phyloP scores from a whole-genome alignment of 2,113 vertebrate species.

The Hydrochoerus hydrochaeris region DNA sequence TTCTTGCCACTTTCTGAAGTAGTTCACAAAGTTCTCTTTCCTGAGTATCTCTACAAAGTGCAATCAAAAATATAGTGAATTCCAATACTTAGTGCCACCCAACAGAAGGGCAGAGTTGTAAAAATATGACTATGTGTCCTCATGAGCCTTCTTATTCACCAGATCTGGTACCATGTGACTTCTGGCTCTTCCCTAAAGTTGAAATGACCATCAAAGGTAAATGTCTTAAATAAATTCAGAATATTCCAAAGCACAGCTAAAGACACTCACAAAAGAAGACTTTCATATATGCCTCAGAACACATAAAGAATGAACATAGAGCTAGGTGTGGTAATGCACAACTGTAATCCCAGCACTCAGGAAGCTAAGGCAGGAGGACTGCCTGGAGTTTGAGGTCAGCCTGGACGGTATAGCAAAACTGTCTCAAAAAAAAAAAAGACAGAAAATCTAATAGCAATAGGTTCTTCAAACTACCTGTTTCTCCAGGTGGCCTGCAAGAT shows the following conservation, averaged over 20 bases:
- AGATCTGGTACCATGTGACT: not conserved
- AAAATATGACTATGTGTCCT: not conserved
- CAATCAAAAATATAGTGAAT: not conserved
- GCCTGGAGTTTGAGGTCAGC: not conserved
- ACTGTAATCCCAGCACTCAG: not conserved
- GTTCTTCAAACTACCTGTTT: constrained; percentile 36
- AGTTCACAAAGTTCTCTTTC: not conserved
- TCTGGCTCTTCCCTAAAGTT: not conserved
- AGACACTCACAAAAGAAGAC: not conserved
- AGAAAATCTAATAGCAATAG: not conserved
- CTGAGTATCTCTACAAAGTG: not conserved
- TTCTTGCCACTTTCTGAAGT: not conserved
- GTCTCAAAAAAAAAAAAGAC: not conserved
- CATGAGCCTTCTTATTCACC: not conserved
- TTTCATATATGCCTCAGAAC: not conserved
- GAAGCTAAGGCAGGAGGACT: not conserved
- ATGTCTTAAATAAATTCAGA: not conserved
- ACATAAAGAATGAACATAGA: not conserved
- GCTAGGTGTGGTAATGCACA: not conserved
- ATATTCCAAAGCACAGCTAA: not conserved
- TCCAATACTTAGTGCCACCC: not conserved
- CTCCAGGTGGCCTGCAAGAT: not conserved
- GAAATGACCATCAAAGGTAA: not conserved
- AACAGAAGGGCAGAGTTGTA: not conserved
- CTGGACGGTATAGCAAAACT: not conserved